Evolutionary conservation across 2,888 invertebrate species (phyloP).

Genomic region (Caenorhabditis sp.): DNA sequence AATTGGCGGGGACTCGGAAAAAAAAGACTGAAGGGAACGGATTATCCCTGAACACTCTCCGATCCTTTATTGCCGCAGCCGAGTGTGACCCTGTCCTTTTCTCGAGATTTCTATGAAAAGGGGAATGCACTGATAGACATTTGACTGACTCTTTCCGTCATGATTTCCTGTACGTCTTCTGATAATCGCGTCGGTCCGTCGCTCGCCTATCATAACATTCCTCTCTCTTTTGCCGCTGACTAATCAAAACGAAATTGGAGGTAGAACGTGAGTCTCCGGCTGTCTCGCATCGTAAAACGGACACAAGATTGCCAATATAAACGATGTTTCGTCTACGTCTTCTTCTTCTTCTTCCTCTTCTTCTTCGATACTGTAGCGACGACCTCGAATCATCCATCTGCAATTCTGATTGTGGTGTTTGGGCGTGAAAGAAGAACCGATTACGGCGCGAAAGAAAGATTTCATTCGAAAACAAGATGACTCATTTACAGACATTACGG

Average conservation of each 20-base stretch:
- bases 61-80: not conserved
- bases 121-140: too few relatives aligned
- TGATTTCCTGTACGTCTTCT: too few relatives aligned
- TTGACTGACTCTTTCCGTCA: too few relatives aligned
- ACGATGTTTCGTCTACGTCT: conserved; percentile 23
- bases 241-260: conserved; percentile 53
- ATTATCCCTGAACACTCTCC: not conserved
- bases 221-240: conserved; percentile 21
- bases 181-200: conserved; percentile 1
- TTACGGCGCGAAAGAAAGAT: too few relatives aligned
- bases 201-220: conserved; percentile 29
- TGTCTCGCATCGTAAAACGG: conserved; percentile 53
- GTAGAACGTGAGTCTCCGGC: conserved; percentile 7
- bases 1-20: conserved; percentile 15
- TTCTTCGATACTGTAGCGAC: conserved; percentile 37
- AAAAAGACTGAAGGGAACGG: not conserved
- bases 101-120: too few relatives aligned
- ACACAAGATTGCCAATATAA: conserved; percentile 51
- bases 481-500: conserved; percentile 1
- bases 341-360: too few relatives aligned
- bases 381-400: conserved; percentile 18
- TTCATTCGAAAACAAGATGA: not conserved
- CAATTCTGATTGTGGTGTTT: conserved; percentile 20
- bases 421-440: not conserved
- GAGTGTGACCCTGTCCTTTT: not conserved